Conservation (phyloP, 2,888 invertebrate genomes). For the Hemaris fuciformis region DNA sequence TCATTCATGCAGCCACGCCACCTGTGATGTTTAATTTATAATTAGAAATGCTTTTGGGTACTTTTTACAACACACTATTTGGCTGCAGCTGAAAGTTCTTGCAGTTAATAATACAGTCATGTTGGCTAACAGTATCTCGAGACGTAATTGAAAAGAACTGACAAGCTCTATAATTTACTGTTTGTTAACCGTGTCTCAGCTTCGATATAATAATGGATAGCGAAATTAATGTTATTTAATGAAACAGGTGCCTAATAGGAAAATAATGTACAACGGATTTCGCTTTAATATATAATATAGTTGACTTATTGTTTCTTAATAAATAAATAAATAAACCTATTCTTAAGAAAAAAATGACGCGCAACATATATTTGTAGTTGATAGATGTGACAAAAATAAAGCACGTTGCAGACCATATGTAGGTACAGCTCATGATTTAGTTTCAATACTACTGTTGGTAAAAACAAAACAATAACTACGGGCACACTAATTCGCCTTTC, state of each 20-base stretch:
- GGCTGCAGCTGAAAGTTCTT: neutral
- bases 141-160: neutral
- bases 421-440: too few relatives aligned
- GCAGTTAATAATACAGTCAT: neutral
- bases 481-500: neutral
- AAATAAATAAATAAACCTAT: too few relatives aligned
- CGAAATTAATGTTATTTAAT: neutral
- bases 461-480: neutral
- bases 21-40: conserved; percentile 10
- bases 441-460: neutral
- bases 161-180: neutral
- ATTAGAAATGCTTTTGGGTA: neutral
- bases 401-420: too few relatives aligned
- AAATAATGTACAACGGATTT: too few relatives aligned
- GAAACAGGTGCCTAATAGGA: too few relatives aligned
- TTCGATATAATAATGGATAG: neutral
- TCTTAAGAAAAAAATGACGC: too few relatives aligned
- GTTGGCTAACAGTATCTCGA: neutral
- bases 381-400: too few relatives aligned
- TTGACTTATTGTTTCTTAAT: too few relatives aligned
- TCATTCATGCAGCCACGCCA: conserved; percentile 34
- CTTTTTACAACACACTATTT: neutral
- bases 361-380: too few relatives aligned
- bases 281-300: too few relatives aligned
- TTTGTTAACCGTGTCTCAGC: neutral